Base-by-base conservation (phyloP, 2,113 vertebrate species). In the Azemiops feae region DNA sequence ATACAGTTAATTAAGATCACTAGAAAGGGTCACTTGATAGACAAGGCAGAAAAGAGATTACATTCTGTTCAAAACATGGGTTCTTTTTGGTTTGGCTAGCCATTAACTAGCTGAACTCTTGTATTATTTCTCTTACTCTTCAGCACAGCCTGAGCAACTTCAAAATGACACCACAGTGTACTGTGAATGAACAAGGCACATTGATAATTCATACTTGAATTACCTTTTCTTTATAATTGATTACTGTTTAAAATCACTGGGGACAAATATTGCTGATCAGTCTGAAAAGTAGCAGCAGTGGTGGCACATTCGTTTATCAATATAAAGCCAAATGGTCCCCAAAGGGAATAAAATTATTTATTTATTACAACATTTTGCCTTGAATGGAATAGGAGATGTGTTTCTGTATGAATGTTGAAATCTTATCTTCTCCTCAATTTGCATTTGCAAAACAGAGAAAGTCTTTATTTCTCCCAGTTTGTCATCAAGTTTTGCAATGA, bases 361-460 rank as follows among this genome's bases (percentile, higher is more conserved):
- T 60, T 93, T 92, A 11, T 30, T 90, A 10, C 20, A 74, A 57
- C 55, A 81, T 50, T 1, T 20, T 12, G 54, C 53, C 88, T 45
- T 87, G 90, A 94, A 60, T 93, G 52, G 53, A 89, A 14, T 85
- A 87, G 23, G 39, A 89, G 57, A 74, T 7, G 2, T 3, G 3
- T 45, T 5, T 91, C 30, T 88, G 9, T 16, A 55, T 87, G 90
- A 45, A 87, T 85, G 85, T 88, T n/a, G 81, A 89, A 94, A 93
- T 45, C 39, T 93, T 55, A 93, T 74, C 86, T 92, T 20, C n/a
- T 92, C 85, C 55, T 39, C 69, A 18, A 81, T 93, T 93, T 94
- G 47, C 45, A 87, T 93, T 94, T 94, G 27, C 94, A 94, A 95
- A 60, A 18, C 27, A 64, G 55, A 45, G 43, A n/a, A 87, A 89